Conservation (phyloP, 2,888 invertebrate genomes). For the Autographa pulchrina region DNA sequence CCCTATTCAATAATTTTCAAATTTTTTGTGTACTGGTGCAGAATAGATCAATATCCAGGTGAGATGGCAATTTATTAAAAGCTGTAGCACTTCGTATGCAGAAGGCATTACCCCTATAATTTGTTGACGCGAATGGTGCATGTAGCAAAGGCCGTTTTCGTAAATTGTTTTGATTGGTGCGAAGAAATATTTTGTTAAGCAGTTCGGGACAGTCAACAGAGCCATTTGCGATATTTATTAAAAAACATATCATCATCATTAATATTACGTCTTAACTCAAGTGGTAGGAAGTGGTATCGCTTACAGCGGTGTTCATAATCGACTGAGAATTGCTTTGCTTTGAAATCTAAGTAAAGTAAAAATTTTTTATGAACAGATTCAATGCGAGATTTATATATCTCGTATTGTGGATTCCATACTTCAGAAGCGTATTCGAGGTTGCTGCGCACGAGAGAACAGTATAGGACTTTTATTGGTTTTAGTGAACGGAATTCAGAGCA, state of each 20-base stretch:
- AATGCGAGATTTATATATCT: too few species aligned
- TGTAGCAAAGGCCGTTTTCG: not conserved
- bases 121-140: not conserved
- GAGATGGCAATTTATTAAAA: conserved; percentile 6
- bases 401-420: conserved; percentile 38
- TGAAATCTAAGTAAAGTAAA: conserved; percentile 21
- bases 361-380: too few species aligned
- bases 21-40: conserved; percentile 6
- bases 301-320: conserved; percentile 21
- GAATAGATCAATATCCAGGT: conserved; percentile 9
- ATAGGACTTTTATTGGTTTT: conserved; percentile 10
- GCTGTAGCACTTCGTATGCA: not conserved
- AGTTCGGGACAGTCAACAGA: conserved; percentile 7
- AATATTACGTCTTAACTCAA: not conserved
- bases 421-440: conserved; percentile 40
- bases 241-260: too few species aligned
- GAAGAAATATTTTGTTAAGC: not conserved
- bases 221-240: not conserved
- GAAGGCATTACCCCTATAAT: conserved; percentile 3
- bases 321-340: not conserved
- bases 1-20: not conserved
- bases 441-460: conserved; percentile 38
- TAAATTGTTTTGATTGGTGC: not conserved
- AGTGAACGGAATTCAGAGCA: not conserved
- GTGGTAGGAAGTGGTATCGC: conserved; percentile 12